Evolutionary conservation across 2,113 vertebrate genomes (phyloP).

Genomic region (Addax nasomaculatus): DNA sequence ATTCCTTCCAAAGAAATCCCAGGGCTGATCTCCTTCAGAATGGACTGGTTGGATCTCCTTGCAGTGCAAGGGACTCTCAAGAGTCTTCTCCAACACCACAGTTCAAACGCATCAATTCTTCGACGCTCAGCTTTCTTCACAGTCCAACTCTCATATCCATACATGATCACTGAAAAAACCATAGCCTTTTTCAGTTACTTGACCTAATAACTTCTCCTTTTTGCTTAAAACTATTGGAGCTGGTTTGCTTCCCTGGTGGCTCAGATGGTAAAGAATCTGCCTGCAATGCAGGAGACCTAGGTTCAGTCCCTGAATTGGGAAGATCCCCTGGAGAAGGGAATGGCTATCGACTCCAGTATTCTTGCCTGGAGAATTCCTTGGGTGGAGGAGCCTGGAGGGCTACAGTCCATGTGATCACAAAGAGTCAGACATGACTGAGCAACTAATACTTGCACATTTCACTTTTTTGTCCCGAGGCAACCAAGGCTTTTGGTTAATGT

Average conservation of each 20-base stretch:
- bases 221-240: not conserved
- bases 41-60: no score
- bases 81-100: no score
- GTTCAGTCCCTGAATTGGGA: not conserved
- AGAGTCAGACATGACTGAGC: not conserved
- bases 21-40: no score
- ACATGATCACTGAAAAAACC: no score
- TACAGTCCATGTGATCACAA: not conserved
- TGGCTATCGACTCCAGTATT: not conserved
- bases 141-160: no score
- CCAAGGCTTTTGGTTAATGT: not conserved
- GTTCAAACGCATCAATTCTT: no score
- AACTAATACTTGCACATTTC: not conserved
- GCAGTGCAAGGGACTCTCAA: no score
- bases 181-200: not conserved
- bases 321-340: not conserved
- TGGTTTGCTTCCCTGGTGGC: not conserved
- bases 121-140: accelerated
- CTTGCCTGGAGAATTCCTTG: not conserved
- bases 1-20: no score
- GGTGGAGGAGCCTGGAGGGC: not conserved
- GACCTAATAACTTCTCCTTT: not conserved
- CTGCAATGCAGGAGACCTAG: not conserved
- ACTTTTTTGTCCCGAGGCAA: not conserved
- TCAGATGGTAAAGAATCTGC: not conserved